Evolutionary conservation across 2,888 invertebrate species (phyloP), one percentile per base, ranked within the genome.

Genomic region (Stratiomys singularior): DNA sequence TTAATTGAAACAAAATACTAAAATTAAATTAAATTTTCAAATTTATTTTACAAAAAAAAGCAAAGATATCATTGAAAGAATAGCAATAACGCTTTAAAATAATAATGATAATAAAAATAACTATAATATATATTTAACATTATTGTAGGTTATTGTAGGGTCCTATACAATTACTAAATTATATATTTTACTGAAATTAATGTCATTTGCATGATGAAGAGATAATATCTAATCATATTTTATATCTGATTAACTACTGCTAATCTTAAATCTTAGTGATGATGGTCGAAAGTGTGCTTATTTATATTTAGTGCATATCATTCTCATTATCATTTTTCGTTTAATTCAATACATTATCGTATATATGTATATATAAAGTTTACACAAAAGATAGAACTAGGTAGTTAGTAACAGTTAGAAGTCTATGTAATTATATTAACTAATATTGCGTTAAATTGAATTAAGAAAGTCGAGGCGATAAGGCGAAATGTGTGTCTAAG

Each of bases 241-340:
- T 28, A 66, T 37, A 28, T 37, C 37, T 27, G n/a, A 21, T 30
- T 52, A 9, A 52, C 4, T 52, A 52, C 15, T 37, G 11, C 66
- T 46, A 69, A 9, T 15, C 69, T 69, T 69, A 69, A 23, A 46
- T 23, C n/a, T 44, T 69, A 69, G 69, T 69, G 47, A 69, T 69
- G 46, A 69, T 69, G 69, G 69, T 69, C 69, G 69, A 69, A 30
- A 46, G 47, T 47, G n/a, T n/a, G 58, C 21, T 66, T 66, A 28
- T 30, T 44, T 66, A 5, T 66, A 66, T n/a, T n/a, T 52, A 13
- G 52, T 52, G 18, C 18, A 18, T 52, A 4, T 52, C 52, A 52
- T 52, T 52, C 52, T 52, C 52, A 52, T n/a, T 37, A 37, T 37
- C 37, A 37, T 37, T 37, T 37, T 37, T 37, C 37, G 37, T 37